Base-by-base conservation (phyloP, 2,113 vertebrate species). In the Psittacula cyanocephala region DNA sequence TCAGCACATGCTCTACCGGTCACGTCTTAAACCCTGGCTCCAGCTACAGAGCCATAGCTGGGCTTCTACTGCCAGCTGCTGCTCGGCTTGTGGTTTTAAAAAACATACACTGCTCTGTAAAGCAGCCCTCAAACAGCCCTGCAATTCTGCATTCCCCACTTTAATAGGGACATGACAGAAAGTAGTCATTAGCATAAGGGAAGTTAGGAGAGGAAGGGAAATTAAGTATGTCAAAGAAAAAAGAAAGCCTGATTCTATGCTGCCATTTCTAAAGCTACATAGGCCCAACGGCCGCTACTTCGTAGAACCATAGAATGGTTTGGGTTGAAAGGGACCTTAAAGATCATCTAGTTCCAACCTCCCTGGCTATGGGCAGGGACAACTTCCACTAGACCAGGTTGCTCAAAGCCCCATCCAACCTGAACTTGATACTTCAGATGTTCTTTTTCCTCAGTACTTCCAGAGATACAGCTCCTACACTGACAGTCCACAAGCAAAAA, bases 11-110 rank as follows among this genome's bases (percentile, higher is more conserved):
- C 37, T 57, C 81, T 35, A 76, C 31, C 2, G 0, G 79, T 35
- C 74, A 46, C 0, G 0, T 91, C 71, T 60, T 59, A 72, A 91
- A 59, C 8, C 10, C 63, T 49, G 68, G 64, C 53, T 86, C 50
- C 47, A 75, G 71, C 67, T 82, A n/a, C 53, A n/a, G 44, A 85
- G 68, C 43, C 24, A 43, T 17, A 59, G 75, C 33, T 5, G 2
- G 72, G 89, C 55, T 96, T 69, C 88, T 85, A 88, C 81, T 2
- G 79, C 81, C 96, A 95, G 91, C 91, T 79, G 78, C 91, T 91
- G 89, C 91, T 70, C 12, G 0, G 37, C 62, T 71, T 83, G 43
- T 43, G 75, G 70, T 72, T 91, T 89, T 49, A 68, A 88, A 88
- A 91, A 65, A 17, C 74, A 84, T 65, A 72, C 6, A 1, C 47